Conservation (phyloP, 2,888 invertebrate genomes). For the Eristalis pertinax region DNA sequence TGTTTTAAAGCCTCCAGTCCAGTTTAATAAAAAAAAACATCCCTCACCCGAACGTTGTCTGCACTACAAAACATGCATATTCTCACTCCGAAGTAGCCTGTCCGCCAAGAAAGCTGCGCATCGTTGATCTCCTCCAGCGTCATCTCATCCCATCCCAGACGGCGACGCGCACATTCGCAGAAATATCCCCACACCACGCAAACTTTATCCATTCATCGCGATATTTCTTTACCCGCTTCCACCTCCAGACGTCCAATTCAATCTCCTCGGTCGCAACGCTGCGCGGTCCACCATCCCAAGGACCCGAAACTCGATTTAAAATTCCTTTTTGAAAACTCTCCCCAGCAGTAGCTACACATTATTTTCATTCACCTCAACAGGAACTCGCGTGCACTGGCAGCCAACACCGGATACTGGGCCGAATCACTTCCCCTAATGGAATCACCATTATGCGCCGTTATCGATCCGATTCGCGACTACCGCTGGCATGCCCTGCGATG, state of each 20-base stretch:
- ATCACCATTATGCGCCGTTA: constrained; percentile 87
- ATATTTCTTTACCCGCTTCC: neutral
- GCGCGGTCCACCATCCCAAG: neutral
- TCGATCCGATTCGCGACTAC: constrained; percentile 89
- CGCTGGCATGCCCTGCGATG: constrained; percentile 89
- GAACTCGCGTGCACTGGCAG: constrained; percentile 80
- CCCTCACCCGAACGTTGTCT: too few relatives aligned
- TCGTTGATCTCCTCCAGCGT: neutral
- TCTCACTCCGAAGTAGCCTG: too few relatives aligned
- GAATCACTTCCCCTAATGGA: constrained; percentile 85
- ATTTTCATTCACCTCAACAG: constrained; percentile 71
- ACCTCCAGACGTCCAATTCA: neutral
- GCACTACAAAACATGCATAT: too few relatives aligned
- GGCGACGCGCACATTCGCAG: neutral
- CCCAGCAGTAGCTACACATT: neutral
- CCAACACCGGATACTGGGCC: constrained; percentile 87
- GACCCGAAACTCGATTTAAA: neutral
- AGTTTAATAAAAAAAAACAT: too few relatives aligned
- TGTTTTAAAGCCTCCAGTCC: too few relatives aligned
- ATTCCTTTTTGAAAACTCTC: neutral
- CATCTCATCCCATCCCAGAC: neutral
- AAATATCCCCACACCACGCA: neutral
- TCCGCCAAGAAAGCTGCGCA: too few relatives aligned
- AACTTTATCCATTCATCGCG: neutral
- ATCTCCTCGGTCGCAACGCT: neutral